Percentiles rank a stretch among this genome's conserved stretches.
Conservation (phyloP, 2,113 vertebrate species). For the Echinops telfairi region DNA sequence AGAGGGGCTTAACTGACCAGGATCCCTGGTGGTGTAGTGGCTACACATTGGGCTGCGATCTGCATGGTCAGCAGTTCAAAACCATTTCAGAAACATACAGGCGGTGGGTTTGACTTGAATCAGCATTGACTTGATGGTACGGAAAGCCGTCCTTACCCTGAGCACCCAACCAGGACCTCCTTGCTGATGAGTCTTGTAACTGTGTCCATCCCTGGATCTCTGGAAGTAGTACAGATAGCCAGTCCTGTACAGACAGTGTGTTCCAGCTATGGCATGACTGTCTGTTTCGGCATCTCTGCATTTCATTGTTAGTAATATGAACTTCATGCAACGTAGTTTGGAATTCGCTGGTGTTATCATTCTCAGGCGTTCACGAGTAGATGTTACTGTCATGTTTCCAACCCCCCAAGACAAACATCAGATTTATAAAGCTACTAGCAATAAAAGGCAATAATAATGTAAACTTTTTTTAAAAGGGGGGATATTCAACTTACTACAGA, state of each 20-base stretch:
- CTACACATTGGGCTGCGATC: too few relatives aligned
- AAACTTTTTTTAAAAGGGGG: not conserved
- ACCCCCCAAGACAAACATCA: not conserved
- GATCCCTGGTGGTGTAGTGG: too few relatives aligned
- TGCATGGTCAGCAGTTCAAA: too few relatives aligned
- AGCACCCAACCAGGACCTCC: not conserved
- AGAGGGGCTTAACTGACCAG: not conserved
- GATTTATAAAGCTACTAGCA: not conserved
- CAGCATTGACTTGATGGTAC: not conserved
- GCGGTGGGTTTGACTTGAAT: too few relatives aligned
- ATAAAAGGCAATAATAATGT: not conserved
- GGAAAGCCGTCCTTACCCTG: not conserved
- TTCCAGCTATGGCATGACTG: not conserved
- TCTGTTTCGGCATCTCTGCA: not conserved
- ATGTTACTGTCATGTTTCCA: not conserved
- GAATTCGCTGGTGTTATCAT: not conserved
- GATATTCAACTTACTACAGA: not conserved
- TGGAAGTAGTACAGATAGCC: not conserved
- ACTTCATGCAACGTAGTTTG: not conserved
- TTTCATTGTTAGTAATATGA: not conserved
- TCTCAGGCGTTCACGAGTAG: not conserved
- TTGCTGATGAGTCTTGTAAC: constrained; percentile 39
- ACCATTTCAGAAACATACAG: too few relatives aligned
- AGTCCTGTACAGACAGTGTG: not conserved
- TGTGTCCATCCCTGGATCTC: constrained; percentile 13